Percentiles rank a stretch among this genome's conserved stretches.
phyloP scores from a whole-genome alignment of 2,888 invertebrate species.

The Melipona bicolor region DNA sequence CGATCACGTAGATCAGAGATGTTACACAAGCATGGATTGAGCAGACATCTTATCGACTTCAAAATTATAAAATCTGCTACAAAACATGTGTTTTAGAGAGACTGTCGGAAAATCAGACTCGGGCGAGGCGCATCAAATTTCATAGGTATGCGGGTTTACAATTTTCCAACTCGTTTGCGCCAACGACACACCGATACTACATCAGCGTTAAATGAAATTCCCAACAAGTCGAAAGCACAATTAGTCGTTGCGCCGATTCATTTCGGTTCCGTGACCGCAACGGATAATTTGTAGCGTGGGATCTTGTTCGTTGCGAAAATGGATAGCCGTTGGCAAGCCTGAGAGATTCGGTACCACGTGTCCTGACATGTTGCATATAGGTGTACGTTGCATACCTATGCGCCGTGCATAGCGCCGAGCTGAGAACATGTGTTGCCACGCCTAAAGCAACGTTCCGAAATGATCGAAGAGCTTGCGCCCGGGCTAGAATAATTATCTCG shows the following conservation, averaged over 20 bases:
- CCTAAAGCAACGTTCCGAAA: constrained; percentile 75
- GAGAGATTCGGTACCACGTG: constrained; percentile 78
- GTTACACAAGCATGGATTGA: constrained; percentile 7
- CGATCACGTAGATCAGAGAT: not conserved
- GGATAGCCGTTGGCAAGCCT: constrained; percentile 75
- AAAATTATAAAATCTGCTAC: not conserved
- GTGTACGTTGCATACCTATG: constrained; percentile 71
- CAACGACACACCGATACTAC: too few relatives aligned
- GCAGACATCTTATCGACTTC: constrained; percentile 1
- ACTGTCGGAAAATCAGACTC: not conserved
- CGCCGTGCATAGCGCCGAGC: constrained; percentile 72
- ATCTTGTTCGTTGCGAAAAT: constrained; percentile 71
- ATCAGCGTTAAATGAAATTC: not conserved
- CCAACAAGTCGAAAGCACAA: not conserved
- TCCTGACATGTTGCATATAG: constrained; percentile 79
- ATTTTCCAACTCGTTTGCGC: not conserved
- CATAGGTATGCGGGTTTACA: not conserved
- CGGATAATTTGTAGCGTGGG: constrained; percentile 70
- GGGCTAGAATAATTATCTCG: constrained; percentile 71
- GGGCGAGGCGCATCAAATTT: not conserved
- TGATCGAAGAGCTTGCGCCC: constrained; percentile 72
- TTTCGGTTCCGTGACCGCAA: constrained; percentile 51
- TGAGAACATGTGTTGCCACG: constrained; percentile 78
- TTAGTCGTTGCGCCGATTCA: constrained; percentile 45
- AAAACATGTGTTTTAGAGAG: constrained; percentile 9